phyloP scores from a whole-genome alignment of 2,113 vertebrate species.

The Myrmophylax atrothorax region DNA sequence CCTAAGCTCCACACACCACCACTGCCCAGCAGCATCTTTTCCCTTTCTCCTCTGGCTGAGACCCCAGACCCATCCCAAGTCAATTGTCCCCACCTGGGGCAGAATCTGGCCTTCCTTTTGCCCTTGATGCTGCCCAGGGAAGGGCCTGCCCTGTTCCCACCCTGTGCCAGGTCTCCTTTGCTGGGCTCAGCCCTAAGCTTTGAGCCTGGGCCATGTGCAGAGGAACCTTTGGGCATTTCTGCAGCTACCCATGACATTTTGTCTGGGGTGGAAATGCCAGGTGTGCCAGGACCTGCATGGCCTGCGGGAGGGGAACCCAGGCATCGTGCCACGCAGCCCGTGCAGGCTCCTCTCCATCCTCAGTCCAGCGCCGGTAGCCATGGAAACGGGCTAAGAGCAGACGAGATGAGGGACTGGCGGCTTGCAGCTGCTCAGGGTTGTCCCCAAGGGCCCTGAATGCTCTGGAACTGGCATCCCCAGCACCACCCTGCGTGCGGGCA shows the following conservation, averaged over 20 bases:
- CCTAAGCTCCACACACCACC: background rate
- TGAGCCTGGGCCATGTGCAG: background rate
- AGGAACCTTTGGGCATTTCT: background rate
- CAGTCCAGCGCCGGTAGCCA: constrained; percentile 70
- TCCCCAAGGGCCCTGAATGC: background rate
- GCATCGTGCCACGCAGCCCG: background rate
- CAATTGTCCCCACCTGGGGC: background rate
- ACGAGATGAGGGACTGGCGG: background rate
- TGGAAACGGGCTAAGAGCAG: constrained; percentile 75
- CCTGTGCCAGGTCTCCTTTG: fast-evolving
- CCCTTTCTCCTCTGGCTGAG: background rate
- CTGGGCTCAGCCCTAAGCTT: background rate
- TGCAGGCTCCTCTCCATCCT: constrained; percentile 64
- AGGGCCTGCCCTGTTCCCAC: background rate
- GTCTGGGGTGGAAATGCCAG: background rate
- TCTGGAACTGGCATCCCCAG: fast-evolving
- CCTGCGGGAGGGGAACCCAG: background rate
- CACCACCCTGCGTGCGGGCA: background rate
- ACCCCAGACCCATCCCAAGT: background rate
- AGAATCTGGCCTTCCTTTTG: background rate
- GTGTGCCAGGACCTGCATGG: background rate
- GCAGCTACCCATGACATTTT: background rate
- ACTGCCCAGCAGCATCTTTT: background rate
- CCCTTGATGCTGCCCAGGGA: background rate
- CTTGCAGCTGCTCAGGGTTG: background rate